Evolutionary conservation across 2,797 vertebrate species (phyloP), one percentile per base, ranked within the genome.

Genomic region (Poeciliopsis infans): DNA sequence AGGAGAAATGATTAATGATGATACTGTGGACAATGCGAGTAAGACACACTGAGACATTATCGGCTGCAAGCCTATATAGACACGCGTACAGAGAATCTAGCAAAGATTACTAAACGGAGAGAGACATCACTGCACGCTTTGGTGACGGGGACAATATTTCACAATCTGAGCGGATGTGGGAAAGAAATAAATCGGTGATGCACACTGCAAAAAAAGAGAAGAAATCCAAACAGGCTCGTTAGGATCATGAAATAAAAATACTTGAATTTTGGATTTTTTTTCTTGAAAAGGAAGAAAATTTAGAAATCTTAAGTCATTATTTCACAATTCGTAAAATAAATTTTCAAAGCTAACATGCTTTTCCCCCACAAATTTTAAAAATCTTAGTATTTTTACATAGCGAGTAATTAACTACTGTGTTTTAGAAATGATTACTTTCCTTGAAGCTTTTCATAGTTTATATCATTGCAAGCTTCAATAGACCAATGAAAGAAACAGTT

Each of bases 1-100:
- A 91, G 87, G 86, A 92, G 86, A 92, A 90, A 93, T 95, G 94
- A 94, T 94, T 95, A 92, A 94, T 93, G 94, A 93, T 91, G 89
- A 94, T 93, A 91, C 90, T 87, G 85, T 88, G 92, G 90, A 93
- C 92, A 90, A 94, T 93, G 89, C 92, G 88, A 93, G 93, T 94
- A 91, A 90, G 91, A 93, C 90, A 92, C 89, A 87, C 79, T 47
- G 81, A 91, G 87, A 93, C 88, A 87, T 91, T 90, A 90, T 91
- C 85, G 64, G 84, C 74, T 66, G 82, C 82, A 80, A 83, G 84
- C 87, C 77, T 51, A 78, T 69, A 90, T 69, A 90, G 81, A 70
- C 79, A 85, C 82, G 76, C 72, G 69, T 75, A 75, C 84, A 76
- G 47, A 72, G 25, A 55, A 85, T 83, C 81, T 81, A 68, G 10